Base-by-base conservation (phyloP, 37 sponge, comb jelly and placozoan genomes). In the Spongilla lacustris region DNA sequence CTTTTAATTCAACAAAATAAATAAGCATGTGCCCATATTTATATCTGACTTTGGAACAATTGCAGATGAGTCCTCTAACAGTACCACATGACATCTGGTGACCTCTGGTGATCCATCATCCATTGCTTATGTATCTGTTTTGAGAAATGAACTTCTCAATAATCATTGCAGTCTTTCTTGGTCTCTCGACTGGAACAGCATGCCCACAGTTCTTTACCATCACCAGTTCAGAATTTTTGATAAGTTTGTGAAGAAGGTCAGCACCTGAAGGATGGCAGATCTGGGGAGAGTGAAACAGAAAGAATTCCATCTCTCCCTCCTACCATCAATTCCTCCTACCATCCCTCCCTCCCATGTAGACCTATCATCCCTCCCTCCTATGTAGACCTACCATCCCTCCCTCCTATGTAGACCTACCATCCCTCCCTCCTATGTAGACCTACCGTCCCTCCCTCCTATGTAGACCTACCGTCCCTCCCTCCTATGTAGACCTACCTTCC, bases 191-290 rank as follows among this genome's bases (percentile, higher is more conserved):
- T 74, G 94, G 76, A 36, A 94, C 80, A 21, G 88, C 87, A 72
- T 94, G 94, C 1, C 94, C 94, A 90, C 94, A 94, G 14, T 83
- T 84, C 41, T 90, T 81, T 2, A 94, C 50, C 25, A 94, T 71
- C 21, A 69, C 72, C 3, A 94, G 66, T 58, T 85, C 73, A 14
- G 85, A 76, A 35, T 73, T 35, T n/a, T 83, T 74, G 49, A 88
- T 46, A 23, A 93, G 74, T 17, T 86, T 68, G 23, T 77, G 67
- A 19, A 87, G 50, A 14, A 93, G 77, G 19, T 19, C 32, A 0
- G 90, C 94, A 58, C 94, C 94, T n/a, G 94, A 86, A 71, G 82
- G 74, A 74, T 89, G 80, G 66, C 87, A 93, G 8, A 93, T 73
- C 93, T 92, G 76, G 26, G 49, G 26, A 75, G 58, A 58, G 14